A percentile compares a stretch with the other conserved stretches of the same genome.
Evolutionary conservation across 2,113 vertebrate species (phyloP).

Genomic region (Serilophus lunatus): DNA sequence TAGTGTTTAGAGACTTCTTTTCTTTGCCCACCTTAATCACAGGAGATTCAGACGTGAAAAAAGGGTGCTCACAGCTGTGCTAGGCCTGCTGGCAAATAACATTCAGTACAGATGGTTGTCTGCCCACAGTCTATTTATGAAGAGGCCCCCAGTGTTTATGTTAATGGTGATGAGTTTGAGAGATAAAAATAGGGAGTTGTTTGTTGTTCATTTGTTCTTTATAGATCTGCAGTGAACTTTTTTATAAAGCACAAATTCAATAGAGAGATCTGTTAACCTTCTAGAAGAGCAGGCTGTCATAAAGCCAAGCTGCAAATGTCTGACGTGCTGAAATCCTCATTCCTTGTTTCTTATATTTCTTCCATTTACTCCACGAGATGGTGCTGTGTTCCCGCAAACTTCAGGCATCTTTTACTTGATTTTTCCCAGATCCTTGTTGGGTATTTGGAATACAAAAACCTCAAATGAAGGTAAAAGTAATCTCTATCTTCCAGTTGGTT

Average conservation of each 20-base stretch:
- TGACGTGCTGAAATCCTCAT: background rate
- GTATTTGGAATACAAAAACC: background rate
- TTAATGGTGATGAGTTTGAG: slow-evolving; percentile 63
- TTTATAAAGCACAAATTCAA: slow-evolving; percentile 54
- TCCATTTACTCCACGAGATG: slow-evolving; percentile 63
- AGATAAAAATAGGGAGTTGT: slow-evolving; percentile 76
- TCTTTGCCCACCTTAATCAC: background rate
- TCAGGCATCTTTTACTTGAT: no score
- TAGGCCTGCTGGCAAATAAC: slow-evolving; percentile 57
- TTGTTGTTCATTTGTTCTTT: slow-evolving; percentile 77
- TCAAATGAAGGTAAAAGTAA: slow-evolving; percentile 43
- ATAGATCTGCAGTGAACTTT: slow-evolving; percentile 65
- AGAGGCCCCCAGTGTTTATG: slow-evolving; percentile 70
- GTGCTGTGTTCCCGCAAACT: slow-evolving; percentile 59
- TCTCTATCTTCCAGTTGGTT: background rate
- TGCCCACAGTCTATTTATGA: slow-evolving; percentile 75
- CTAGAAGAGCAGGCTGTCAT: slow-evolving; percentile 46
- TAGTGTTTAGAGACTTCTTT: background rate
- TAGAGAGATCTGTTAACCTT: slow-evolving; percentile 60
- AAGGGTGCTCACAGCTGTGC: background rate
- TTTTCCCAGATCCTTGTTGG: background rate
- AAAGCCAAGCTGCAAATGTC: slow-evolving; percentile 33
- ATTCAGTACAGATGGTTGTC: slow-evolving; percentile 67
- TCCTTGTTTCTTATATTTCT: background rate
- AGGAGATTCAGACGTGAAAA: background rate